Evolutionary conservation across 1,140 invertebrate species (phyloP).

Genomic region (Leptinotarsa lineolata): DNA sequence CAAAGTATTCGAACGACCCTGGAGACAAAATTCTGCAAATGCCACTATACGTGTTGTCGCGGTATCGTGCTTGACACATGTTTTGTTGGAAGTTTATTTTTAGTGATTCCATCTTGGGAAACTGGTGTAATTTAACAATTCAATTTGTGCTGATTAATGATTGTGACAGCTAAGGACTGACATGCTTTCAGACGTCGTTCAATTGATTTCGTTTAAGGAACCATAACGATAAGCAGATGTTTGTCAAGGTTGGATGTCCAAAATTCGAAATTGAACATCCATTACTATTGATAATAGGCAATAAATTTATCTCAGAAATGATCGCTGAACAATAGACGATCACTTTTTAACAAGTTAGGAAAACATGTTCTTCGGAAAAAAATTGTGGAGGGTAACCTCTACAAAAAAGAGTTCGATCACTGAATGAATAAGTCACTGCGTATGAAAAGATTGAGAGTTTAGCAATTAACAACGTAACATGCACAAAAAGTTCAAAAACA

Average conservation of each 20-base stretch:
- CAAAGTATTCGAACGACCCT: neutral
- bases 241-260: neutral
- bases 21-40: slow-evolving; percentile 2
- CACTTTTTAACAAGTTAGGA: no score
- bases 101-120: slow-evolving; percentile 3
- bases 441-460: no score
- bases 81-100: neutral
- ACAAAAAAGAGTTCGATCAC: no score
- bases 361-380: no score
- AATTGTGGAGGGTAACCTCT: no score
- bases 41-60: neutral
- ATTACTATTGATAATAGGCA: neutral
- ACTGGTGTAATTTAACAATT: slow-evolving; percentile 3
- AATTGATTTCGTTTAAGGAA: neutral
- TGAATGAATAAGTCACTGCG: no score
- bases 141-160: neutral
- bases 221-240: slow-evolving; percentile 7
- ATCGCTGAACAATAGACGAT: no score
- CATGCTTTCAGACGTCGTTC: neutral
- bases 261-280: neutral
- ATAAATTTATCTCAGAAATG: no score
- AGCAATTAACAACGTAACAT: no score
- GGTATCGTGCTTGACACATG: neutral
- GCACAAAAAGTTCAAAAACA: no score
- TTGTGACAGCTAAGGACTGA: neutral